These are phyloP conservation scores for Metopolophium dirhodum DNA, from an alignment of 1,140 invertebrate species.

Conservation along the genomic window DNA sequence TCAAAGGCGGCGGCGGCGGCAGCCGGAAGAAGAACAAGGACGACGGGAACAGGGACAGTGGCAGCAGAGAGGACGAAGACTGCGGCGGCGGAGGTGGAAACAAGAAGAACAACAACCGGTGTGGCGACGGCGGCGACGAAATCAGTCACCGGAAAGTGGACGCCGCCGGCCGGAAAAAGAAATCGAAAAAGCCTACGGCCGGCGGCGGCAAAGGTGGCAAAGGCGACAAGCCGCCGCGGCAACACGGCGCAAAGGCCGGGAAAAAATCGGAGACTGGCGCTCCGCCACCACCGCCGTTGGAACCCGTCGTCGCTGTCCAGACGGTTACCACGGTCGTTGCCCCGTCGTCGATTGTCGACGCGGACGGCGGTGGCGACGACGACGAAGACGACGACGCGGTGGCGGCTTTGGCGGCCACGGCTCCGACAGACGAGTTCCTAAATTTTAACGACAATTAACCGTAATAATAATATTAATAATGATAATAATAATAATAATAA, in stretches of 20 bases:
- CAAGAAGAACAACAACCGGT: constrained; percentile 38
- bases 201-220: background rate
- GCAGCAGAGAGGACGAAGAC: constrained; percentile 26
- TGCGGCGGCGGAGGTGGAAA: background rate
- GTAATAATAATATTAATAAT: background rate
- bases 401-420: background rate
- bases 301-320: constrained; percentile 64
- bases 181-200: constrained; percentile 5
- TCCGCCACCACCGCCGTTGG: constrained; percentile 82
- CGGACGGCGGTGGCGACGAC: background rate
- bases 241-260: constrained; percentile 84
- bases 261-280: background rate
- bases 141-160: constrained; percentile 34
- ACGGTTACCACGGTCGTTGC: background rate
- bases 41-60: constrained; percentile 50
- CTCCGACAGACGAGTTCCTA: constrained; percentile 49
- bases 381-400: constrained; percentile 27
- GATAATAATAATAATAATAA: background rate
- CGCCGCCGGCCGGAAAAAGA: constrained; percentile 51
- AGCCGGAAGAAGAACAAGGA: constrained; percentile 40
- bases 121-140: background rate
- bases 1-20: constrained; percentile 48
- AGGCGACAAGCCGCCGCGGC: no score
- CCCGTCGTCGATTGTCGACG: background rate
- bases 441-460: constrained; percentile 38